phyloP scores from a whole-genome alignment of 2,888 invertebrate species.

The Leptinotarsa haldemani region DNA sequence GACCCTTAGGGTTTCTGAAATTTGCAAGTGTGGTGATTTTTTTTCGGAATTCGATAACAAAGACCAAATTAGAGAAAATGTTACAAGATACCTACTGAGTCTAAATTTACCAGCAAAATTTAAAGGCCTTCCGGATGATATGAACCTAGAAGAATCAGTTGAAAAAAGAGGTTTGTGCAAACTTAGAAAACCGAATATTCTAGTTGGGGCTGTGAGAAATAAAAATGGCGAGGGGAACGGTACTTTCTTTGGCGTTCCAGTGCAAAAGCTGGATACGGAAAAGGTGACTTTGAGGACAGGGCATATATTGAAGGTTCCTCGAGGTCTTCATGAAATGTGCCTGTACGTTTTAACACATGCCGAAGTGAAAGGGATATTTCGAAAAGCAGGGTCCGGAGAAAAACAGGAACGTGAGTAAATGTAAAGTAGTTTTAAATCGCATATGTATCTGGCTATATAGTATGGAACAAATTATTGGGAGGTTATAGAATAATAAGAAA shows the following conservation, averaged over 20 bases:
- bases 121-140: background rate
- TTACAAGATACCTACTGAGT: conserved; percentile 16
- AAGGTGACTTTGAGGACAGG: conserved; percentile 74
- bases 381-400: conserved; percentile 85
- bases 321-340: conserved; percentile 78
- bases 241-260: conserved; percentile 9
- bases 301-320: conserved; percentile 76
- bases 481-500: no score
- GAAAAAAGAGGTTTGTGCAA: background rate
- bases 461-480: no score
- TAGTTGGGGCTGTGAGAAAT: background rate
- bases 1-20: conserved; percentile 30
- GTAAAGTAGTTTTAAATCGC: background rate
- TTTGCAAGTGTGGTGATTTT: conserved; percentile 32
- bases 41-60: conserved; percentile 27
- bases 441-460: no score
- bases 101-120: conserved; percentile 5
- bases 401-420: conserved; percentile 80
- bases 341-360: conserved; percentile 75
- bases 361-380: conserved; percentile 84
- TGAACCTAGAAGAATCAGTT: background rate
- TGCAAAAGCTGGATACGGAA: conserved; percentile 18
- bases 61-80: conserved; percentile 28
- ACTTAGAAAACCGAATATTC: conserved; percentile 3
- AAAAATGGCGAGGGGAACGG: background rate